phyloP scores from a whole-genome alignment of 2,888 invertebrate genomes.

The Xestobium rufovillosum region DNA sequence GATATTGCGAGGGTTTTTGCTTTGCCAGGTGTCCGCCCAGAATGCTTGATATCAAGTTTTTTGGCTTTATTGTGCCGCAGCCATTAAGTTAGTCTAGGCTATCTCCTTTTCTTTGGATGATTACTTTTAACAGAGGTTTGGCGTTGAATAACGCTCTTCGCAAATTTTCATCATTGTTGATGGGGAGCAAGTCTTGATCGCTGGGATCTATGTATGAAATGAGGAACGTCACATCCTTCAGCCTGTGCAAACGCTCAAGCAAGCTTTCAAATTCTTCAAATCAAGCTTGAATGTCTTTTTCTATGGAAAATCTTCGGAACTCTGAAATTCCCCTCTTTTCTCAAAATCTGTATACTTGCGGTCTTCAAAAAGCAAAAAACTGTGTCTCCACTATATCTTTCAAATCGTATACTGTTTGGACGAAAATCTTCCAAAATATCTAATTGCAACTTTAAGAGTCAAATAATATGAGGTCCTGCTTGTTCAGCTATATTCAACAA shows the following conservation, averaged over 20 bases:
- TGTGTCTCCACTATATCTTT: too few species aligned
- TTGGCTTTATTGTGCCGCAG: conserved; percentile 80
- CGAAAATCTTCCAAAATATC: too few species aligned
- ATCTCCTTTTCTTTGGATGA: conserved; percentile 88
- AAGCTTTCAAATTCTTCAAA: conserved; percentile 84
- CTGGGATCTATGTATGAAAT: conserved; percentile 94
- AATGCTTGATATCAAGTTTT: conserved; percentile 72
- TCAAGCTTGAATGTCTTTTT: conserved; percentile 63
- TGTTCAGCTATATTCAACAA: too few species aligned
- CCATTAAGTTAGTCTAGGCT: conserved; percentile 90
- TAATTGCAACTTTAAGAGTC: too few species aligned
- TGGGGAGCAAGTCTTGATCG: conserved; percentile 93
- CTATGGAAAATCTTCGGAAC: conserved; percentile 89
- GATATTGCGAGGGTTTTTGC: conserved; percentile 83
- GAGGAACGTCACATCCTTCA: conserved; percentile 81
- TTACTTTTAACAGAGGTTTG: conserved; percentile 76
- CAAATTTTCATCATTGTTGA: conserved; percentile 98
- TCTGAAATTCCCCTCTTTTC: too few species aligned
- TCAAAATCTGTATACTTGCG: too few species aligned
- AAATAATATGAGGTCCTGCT: too few species aligned
- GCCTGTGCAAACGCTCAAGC: conserved; percentile 76
- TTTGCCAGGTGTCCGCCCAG: conserved; percentile 67
- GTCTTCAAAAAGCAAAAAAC: too few species aligned
- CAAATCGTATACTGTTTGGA: too few species aligned
- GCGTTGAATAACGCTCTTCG: conserved; percentile 84